Evolutionary conservation across 2,888 invertebrate genomes (phyloP).

Genomic region (Colostygia pectinataria): DNA sequence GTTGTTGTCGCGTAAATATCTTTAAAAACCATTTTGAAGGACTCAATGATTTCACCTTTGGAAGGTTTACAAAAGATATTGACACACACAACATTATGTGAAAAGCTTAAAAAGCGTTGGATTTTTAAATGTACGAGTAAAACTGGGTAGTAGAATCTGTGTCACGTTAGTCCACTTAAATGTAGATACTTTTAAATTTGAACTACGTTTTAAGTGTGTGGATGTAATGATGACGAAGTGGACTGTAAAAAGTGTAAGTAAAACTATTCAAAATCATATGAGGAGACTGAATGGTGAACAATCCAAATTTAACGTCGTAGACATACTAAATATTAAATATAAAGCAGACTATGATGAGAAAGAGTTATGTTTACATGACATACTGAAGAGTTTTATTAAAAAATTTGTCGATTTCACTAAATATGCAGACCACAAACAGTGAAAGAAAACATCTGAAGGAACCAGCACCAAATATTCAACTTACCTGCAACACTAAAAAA

Average conservation of each 20-base stretch:
- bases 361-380: too few relatives aligned
- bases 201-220: constrained; percentile 13
- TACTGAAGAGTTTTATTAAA: too few relatives aligned
- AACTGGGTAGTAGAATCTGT: constrained; percentile 8
- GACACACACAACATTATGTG: constrained; percentile 38
- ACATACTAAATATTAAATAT: too few relatives aligned
- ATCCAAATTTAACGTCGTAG: too few relatives aligned
- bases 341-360: too few relatives aligned
- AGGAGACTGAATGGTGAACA: constrained; percentile 17
- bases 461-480: too few relatives aligned
- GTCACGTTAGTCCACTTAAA: constrained; percentile 6
- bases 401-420: too few relatives aligned
- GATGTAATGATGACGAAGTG: constrained; percentile 13
- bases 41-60: background rate
- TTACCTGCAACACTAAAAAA: too few relatives aligned
- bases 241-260: constrained; percentile 17
- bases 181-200: constrained; percentile 2
- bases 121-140: constrained; percentile 33
- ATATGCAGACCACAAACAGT: too few relatives aligned
- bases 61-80: constrained; percentile 18
- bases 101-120: constrained; percentile 67
- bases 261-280: constrained; percentile 2
- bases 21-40: background rate
- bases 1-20: constrained; percentile 31
- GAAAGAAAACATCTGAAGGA: too few relatives aligned